Percentiles rank a stretch among this genome's conserved stretches.
These are phyloP conservation scores for Tympanuchus pallidicinctus DNA, from an alignment of 2,113 vertebrate genomes.

Conservation along the genomic window DNA sequence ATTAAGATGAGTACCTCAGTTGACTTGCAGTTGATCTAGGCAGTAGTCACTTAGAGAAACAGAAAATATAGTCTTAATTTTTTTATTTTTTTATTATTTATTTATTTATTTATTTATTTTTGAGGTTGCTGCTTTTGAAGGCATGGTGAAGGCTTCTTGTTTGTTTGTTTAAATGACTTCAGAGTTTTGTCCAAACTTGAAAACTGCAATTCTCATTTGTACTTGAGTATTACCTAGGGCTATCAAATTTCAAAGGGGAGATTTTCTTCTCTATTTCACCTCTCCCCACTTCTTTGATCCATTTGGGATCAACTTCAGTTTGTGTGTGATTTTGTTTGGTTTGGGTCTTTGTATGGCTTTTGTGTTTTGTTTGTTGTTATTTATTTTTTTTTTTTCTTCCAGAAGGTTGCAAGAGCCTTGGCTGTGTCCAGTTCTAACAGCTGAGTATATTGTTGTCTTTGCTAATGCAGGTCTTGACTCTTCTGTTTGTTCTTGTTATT, in stretches of 20 bases:
- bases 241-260: neutral
- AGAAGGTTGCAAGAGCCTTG: neutral
- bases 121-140: neutral
- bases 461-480: neutral
- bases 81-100: too few relatives aligned
- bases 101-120: neutral
- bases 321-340: neutral
- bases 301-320: neutral
- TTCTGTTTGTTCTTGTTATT: neutral
- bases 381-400: neutral
- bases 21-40: neutral
- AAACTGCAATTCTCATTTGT: neutral
- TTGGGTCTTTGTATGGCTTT: neutral
- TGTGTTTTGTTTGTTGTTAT: neutral
- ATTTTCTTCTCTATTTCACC: neutral
- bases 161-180: neutral
- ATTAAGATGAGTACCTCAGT: neutral
- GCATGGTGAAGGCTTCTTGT: neutral
- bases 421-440: neutral
- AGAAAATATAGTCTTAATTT: neutral
- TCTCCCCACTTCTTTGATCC: neutral
- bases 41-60: neutral
- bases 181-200: neutral
- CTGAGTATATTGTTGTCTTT: neutral
- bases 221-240: neutral